These are phyloP conservation scores for Halisarca cf. caerulea DNA, from an alignment of 37 sponge, comb jelly and placozoan genomes.

Conservation along the genomic window DNA sequence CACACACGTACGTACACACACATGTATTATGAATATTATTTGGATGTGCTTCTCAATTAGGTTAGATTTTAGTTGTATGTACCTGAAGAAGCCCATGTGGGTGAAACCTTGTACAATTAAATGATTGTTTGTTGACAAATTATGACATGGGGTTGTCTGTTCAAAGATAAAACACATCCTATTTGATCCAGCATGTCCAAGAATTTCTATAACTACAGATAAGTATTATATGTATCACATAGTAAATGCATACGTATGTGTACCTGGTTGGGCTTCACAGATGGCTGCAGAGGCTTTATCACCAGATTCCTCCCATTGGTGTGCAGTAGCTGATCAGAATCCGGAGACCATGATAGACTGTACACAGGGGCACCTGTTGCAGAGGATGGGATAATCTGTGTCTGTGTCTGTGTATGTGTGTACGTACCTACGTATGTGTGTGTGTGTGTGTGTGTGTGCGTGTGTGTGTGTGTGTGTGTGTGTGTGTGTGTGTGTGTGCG, in stretches of 20 bases:
- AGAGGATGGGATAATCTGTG: background rate
- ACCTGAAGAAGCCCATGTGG: too few relatives aligned
- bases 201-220: too few relatives aligned
- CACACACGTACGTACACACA: conserved; percentile 7
- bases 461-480: conserved; percentile 18
- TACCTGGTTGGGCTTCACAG: conserved; percentile 69
- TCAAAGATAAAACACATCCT: too few relatives aligned
- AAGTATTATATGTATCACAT: too few relatives aligned
- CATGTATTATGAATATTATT: conserved; percentile 15
- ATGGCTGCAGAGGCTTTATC: conserved; percentile 88
- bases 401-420: background rate
- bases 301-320: conserved; percentile 76
- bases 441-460: conserved; percentile 13
- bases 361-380: conserved; percentile 79
- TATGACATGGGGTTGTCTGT: too few relatives aligned
- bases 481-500: background rate
- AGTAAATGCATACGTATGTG: too few relatives aligned
- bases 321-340: conserved; percentile 85
- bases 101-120: too few relatives aligned
- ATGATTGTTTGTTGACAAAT: too few relatives aligned
- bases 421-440: conserved; percentile 6
- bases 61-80: too few relatives aligned
- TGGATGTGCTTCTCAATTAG: too few relatives aligned
- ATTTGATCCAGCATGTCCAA: too few relatives aligned
- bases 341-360: conserved; percentile 90